Evolutionary conservation across 2,888 invertebrate genomes (phyloP), one percentile per base, ranked within the genome.

Genomic region (Galeruca laticollis): DNA sequence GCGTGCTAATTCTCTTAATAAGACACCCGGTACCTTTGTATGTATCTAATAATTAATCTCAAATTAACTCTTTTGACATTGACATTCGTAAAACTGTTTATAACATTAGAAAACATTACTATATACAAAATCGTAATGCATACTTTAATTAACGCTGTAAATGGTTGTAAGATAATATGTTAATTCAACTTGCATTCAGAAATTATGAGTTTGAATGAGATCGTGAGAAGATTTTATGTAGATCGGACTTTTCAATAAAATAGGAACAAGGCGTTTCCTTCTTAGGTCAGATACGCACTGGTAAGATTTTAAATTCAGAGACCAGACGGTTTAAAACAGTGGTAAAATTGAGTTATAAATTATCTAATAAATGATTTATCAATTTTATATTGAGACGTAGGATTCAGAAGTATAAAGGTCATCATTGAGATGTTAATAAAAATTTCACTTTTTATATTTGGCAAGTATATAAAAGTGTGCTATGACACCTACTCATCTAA

Each of bases 371-470:
- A 52, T 51, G 37, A 62, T 26, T 62, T 51, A 62, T 51, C 11
- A 26, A n/a, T 51, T 11, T 13, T 52, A 51, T 51, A 52, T 35
- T 35, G 9, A 51, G 5, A 11, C 13, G 31, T 51, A 43, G 35
- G 35, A 62, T 33, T 20, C n/a, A 51, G 47, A 47, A 2, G 26
- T 43, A 31, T 26, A 47, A 56, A 54, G 56, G 64, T 64, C 56
- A 57, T 15, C 54, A 63, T 18, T 15, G 20, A 26, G 37, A n/a
- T 15, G 63, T 54, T 37, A 56, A n/a, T n/a, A 63, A 62, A 5
- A 63, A 63, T 63, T 63, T 63, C 63, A 63, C 63, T 63, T 63
- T 63, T 60, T 40, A 54, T 63, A 54, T 63, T 63, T 64, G 56
- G 63, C 54, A 40, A 43, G 18, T 40, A 26, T 40, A 26, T 11